These are phyloP conservation scores for Lordiphosa fenestrarum DNA, from an alignment of 2,888 invertebrate species.

Conservation along the genomic window DNA sequence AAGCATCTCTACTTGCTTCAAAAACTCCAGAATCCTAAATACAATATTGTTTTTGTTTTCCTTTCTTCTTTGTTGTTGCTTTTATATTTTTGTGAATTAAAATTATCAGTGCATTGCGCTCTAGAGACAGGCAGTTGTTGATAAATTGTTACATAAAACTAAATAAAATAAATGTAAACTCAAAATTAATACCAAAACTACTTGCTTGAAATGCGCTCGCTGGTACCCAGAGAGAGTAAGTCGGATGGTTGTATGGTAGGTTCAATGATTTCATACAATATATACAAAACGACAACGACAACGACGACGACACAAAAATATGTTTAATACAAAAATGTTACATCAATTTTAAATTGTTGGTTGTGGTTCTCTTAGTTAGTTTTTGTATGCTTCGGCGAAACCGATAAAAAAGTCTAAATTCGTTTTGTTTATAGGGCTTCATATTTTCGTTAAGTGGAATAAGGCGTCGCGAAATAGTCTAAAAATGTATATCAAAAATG, in stretches of 20 bases:
- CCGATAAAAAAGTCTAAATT: constrained; percentile 54
- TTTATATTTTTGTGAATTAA: constrained; percentile 56
- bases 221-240: constrained; percentile 14
- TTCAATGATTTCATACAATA: constrained; percentile 41
- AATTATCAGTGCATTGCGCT: constrained; percentile 77
- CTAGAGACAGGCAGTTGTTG: constrained; percentile 68
- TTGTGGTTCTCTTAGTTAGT: constrained; percentile 8
- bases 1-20: constrained; percentile 33
- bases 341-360: constrained; percentile 31
- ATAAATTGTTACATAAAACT: constrained; percentile 21
- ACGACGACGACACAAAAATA: constrained; percentile 39
- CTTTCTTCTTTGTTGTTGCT: constrained; percentile 7
- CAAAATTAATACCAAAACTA: constrained; percentile 45
- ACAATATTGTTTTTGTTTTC: constrained; percentile 7
- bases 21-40: constrained; percentile 32
- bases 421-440: constrained; percentile 38
- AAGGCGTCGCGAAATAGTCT: constrained; percentile 64
- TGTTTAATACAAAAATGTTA: constrained; percentile 38
- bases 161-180: constrained; percentile 40
- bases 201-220: constrained; percentile 57
- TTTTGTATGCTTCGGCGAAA: constrained; percentile 44
- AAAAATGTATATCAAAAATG: constrained; percentile 64
- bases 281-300: constrained; percentile 52
- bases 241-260: constrained; percentile 6
- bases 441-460: constrained; percentile 39